Conservation (phyloP, 1,140 invertebrate species). For the Pogonognathellus flavescens region DNA sequence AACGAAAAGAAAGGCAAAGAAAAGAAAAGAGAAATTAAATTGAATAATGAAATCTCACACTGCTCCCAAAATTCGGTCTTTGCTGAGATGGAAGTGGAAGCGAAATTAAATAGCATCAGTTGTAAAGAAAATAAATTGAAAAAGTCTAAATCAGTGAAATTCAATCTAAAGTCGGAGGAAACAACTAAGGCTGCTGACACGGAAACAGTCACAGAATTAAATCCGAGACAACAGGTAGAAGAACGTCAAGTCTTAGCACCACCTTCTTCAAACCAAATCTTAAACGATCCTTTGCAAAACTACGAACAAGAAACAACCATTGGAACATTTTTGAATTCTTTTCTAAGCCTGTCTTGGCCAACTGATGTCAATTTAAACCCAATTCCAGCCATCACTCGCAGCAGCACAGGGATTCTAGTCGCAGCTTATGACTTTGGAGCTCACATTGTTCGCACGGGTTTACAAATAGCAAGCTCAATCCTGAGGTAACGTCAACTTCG, state of each 20-base stretch:
- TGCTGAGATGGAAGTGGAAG: neutral
- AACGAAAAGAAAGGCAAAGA: too few species aligned
- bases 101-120: neutral
- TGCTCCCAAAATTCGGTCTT: neutral
- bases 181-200: neutral
- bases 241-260: neutral
- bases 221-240: neutral
- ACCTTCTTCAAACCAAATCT: neutral
- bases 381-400: slow-evolving; percentile 27
- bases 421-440: slow-evolving; percentile 33
- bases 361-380: slow-evolving; percentile 12
- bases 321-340: neutral
- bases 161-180: neutral
- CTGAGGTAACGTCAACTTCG: neutral
- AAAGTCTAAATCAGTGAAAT: slow-evolving; percentile 33
- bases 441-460: neutral
- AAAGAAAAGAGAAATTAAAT: neutral
- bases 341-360: neutral
- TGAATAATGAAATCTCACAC: neutral
- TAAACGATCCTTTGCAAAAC: neutral
- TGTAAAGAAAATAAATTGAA: slow-evolving; percentile 24
- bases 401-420: slow-evolving; percentile 2
- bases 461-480: slow-evolving; percentile 1
- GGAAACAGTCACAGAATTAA: neutral
- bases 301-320: neutral